phyloP scores from a whole-genome alignment of 2,113 vertebrate genomes.

The Caranx melampygus region DNA sequence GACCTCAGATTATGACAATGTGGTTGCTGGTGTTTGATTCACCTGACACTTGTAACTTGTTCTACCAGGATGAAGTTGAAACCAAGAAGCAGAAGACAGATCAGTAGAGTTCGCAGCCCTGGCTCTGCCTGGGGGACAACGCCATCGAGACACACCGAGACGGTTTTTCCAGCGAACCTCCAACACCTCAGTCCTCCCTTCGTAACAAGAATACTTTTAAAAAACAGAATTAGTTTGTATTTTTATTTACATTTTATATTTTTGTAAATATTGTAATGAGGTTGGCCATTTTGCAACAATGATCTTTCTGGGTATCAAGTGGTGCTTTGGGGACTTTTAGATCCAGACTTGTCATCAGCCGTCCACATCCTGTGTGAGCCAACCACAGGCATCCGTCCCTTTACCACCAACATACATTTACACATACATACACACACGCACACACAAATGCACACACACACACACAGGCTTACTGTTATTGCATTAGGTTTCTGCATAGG shows the following conservation, averaged over 20 bases:
- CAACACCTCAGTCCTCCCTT: conserved; percentile 90
- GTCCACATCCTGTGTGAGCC: conserved; percentile 83
- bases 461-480: conserved; percentile 17
- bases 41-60: neutral
- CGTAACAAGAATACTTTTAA: conserved; percentile 90
- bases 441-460: neutral
- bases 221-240: conserved; percentile 94
- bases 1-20: no score
- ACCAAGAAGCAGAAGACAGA: conserved; percentile 95
- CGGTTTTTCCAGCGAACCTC: conserved; percentile 83
- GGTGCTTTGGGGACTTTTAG: conserved; percentile 89
- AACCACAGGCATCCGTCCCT: conserved; percentile 82
- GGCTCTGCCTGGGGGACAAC: conserved; percentile 62
- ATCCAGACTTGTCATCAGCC: conserved; percentile 87
- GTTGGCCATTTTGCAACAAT: conserved; percentile 89
- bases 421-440: neutral
- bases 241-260: conserved; percentile 99
- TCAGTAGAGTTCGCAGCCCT: conserved; percentile 61
- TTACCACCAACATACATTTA: neutral
- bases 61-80: conserved; percentile 87
- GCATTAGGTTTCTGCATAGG: conserved; percentile 10
- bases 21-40: neutral
- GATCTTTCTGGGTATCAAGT: conserved; percentile 88
- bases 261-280: conserved; percentile 96
- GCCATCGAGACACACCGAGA: conserved; percentile 78